Base-by-base conservation (phyloP, 2,888 invertebrate genomes). In the Brachypalpus laphriformis region DNA sequence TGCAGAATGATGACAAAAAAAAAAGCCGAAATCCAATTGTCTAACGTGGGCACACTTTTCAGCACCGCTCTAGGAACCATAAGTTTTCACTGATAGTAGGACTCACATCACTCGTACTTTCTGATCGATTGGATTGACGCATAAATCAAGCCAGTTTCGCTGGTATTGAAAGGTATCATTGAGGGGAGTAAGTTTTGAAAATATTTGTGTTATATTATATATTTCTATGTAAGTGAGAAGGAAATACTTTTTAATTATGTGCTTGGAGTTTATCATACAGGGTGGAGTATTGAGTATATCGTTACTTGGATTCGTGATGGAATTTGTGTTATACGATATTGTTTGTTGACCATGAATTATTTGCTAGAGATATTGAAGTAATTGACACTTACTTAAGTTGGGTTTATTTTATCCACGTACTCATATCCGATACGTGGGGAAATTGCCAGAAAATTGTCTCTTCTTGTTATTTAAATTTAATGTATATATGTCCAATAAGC, bases 21-120 rank as follows among this genome's bases (percentile, higher is more conserved):
- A 72, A 20, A 49, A 16, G 31, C 16, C 7, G n/a, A 31, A 63
- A 66, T 20, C 40, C 66, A 72, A 72, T 72, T 61, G 66, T 20
- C 65, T 57, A 49, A 75, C 65, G 65, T 65, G 65, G 65, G 65
- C 65, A 57, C 75, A 75, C 65, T 75, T 72, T 54, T 14, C 20
- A 47, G 57, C n/a, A 66, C 7, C 75, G 16, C 25, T 57, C 28
- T 31, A 49, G 56, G 75, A 65, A 75, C 66, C 47, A 56, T 65
- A 72, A 72, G 61, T 72, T 40, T 18, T 11, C 34, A 34, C 20
- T 28, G 65, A 66, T 51, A 25, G 56, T 56, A 18, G 5, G 20
- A 16, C 42, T n/a, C 18, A 31, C 18, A 40, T 8, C 6, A 1
- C 11, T 9, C 37, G 11, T 8, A 28, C 22, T 7, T 20, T 3